Evolutionary conservation across 2,113 vertebrate species (phyloP).

Genomic region (Myrmophylax atrothorax): DNA sequence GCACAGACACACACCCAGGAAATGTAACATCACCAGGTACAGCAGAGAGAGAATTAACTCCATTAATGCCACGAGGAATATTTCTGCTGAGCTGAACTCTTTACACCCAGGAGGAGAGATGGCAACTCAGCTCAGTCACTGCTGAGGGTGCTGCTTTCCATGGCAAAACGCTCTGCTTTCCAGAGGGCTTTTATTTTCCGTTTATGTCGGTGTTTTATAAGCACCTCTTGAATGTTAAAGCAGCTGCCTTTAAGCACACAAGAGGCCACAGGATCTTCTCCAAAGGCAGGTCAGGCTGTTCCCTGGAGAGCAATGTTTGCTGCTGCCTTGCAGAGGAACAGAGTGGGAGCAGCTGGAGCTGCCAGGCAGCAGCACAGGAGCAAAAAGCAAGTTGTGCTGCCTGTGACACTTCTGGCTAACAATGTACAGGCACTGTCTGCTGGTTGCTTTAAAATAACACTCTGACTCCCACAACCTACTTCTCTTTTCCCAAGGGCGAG

Average conservation of each 20-base stretch:
- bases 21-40: background rate
- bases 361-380: background rate
- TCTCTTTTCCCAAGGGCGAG: background rate
- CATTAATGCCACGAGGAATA: background rate
- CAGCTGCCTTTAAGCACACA: background rate
- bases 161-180: background rate
- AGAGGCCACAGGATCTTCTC: background rate
- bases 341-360: background rate
- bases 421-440: background rate
- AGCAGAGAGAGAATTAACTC: background rate
- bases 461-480: background rate
- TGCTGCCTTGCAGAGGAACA: background rate
- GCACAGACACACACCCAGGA: background rate
- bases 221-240: background rate
- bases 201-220: background rate
- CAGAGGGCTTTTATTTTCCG: background rate
- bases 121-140: background rate
- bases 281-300: background rate
- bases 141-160: fast-evolving
- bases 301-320: background rate
- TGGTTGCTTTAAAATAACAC: background rate
- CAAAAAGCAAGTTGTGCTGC: background rate
- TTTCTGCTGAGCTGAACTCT: background rate
- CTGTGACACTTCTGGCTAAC: background rate
- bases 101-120: background rate